Evolutionary conservation across 1,140 invertebrate species (phyloP).

Genomic region (Danaus plexippus): DNA sequence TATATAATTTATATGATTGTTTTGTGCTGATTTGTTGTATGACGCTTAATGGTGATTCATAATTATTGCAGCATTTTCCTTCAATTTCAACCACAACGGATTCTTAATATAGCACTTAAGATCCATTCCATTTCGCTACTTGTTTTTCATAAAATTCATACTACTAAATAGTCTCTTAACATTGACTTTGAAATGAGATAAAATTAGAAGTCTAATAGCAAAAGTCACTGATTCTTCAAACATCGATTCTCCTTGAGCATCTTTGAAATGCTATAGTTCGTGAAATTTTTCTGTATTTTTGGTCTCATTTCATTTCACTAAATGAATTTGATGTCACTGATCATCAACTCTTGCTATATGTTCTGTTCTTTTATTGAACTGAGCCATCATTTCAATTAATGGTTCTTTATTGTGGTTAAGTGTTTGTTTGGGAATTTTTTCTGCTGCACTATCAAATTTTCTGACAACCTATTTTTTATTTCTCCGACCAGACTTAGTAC

Average conservation of each 20-base stretch:
- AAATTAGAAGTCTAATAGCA: neutral
- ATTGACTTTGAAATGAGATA: too few species aligned
- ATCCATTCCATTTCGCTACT: too few species aligned
- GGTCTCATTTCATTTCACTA: neutral
- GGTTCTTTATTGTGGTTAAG: slow-evolving; percentile 1
- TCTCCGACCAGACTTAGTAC: neutral
- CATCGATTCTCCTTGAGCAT: neutral
- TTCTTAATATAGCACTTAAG: neutral
- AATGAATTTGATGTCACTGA: slow-evolving; percentile 1
- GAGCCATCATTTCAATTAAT: neutral
- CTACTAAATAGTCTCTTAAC: too few species aligned
- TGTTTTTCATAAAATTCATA: too few species aligned
- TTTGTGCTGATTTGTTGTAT: neutral
- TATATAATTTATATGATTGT: neutral
- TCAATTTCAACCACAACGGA: neutral
- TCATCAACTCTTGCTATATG: slow-evolving; percentile 1
- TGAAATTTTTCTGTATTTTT: slow-evolving; percentile 1
- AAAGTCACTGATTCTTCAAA: neutral
- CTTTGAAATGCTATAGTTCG: too few species aligned
- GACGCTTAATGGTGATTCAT: neutral
- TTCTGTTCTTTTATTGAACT: neutral
- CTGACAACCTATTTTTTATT: slow-evolving; percentile 4
- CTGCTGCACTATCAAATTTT: too few species aligned
- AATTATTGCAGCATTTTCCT: slow-evolving; percentile 3
- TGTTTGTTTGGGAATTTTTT: slow-evolving; percentile 1